Conservation (phyloP, 2,888 invertebrate genomes). For the Brachypterus glaber region DNA sequence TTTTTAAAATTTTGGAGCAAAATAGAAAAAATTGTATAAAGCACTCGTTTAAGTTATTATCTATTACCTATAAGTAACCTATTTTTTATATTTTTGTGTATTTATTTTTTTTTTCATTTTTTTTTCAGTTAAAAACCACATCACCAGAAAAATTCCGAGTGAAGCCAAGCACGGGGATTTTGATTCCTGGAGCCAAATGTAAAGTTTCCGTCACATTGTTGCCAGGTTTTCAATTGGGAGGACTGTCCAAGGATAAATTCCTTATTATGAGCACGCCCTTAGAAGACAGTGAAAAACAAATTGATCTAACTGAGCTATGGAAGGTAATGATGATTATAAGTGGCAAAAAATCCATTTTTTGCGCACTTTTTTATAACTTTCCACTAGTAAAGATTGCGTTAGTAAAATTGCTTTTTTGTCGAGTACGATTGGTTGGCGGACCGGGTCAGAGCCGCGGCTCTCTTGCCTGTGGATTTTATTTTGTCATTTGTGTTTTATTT, state of each 20-base stretch:
- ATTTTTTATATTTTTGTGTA: too few species aligned
- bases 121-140: slow-evolving; percentile 82
- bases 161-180: slow-evolving; percentile 72
- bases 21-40: too few species aligned
- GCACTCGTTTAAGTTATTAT: neutral
- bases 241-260: slow-evolving; percentile 74
- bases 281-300: slow-evolving; percentile 46
- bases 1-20: too few species aligned
- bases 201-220: slow-evolving; percentile 66
- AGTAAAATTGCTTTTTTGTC: too few species aligned
- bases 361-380: too few species aligned
- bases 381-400: too few species aligned
- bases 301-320: slow-evolving; percentile 67
- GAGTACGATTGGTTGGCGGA: too few species aligned
- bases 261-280: slow-evolving; percentile 74
- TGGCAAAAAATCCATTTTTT: too few species aligned
- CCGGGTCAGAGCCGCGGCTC: too few species aligned
- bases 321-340: slow-evolving; percentile 49
- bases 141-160: slow-evolving; percentile 93
- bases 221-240: slow-evolving; percentile 58
- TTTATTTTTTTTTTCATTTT: too few species aligned
- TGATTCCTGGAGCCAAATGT: slow-evolving; percentile 55
- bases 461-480: too few species aligned
- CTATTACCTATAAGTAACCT: neutral
- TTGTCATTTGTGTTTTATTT: too few species aligned